Evolutionary conservation across 2,797 vertebrate genomes (phyloP), one percentile per base, ranked within the genome.

Genomic region (Brachyalestes nurse): DNA sequence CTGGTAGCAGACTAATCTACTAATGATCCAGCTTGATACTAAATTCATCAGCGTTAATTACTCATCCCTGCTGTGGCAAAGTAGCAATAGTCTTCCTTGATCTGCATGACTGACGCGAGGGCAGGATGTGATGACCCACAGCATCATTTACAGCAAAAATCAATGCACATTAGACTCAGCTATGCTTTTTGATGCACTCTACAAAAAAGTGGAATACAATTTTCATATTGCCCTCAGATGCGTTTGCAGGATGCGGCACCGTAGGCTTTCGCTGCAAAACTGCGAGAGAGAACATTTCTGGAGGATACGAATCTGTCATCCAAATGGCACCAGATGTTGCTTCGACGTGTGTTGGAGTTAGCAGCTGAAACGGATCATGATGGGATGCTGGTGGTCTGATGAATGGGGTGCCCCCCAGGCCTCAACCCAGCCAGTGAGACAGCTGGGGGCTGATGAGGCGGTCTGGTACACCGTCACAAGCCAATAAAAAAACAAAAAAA

Each of bases 271-370:
- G 25, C 28, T 72, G 25, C 14, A 14, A 10, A 55, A 55, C 47
- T 72, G 70, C 70, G 19, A 34, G 4, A 0, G 2, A 38, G 25
- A 57, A 51, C 51, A 6, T n/a, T 57, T 72, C 70, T n/a, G 16
- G 17, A 72, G 51, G 70, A 40, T 51, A 25, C 10, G 51, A 72
- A 72, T 72, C 70, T 57, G 70, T 72, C 70, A 57, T 72, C 70
- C 70, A 57, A 72, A 57, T 38, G 51, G 28, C 70, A 57, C 70
- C 70, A 72, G 70, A 72, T 72, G 70, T 72, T 72, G 51, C 17
- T 71, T 13, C 25, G 16, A 51, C 70, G n/a, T 72, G 70, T 53
- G 69, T 38, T 19, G 49, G 51, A 55, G 70, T 72, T 57, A 57
- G 28, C 9, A 17, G 25, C 70, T 19, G 17, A 34, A 72, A n/a